A percentile compares a stretch with the other conserved stretches of the same genome.
These are phyloP conservation scores for Trialeurodes vaporariorum DNA, from an alignment of 1,140 invertebrate species.

Conservation along the genomic window DNA sequence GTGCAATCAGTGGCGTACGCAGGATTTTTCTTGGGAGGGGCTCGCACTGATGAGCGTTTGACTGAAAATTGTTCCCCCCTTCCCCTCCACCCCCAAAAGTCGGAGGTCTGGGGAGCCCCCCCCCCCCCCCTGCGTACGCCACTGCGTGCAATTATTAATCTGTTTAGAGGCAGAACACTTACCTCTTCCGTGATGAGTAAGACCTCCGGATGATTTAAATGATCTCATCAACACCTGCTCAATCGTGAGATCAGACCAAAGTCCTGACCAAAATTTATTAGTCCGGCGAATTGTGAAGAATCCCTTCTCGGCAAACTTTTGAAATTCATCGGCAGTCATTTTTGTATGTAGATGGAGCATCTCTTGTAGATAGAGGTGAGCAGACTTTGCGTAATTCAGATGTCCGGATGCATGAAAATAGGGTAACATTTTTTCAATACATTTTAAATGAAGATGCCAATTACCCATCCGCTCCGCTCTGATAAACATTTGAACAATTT, in stretches of 20 bases:
- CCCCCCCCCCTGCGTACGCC: too few relatives aligned
- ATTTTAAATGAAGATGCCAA: slow-evolving; percentile 31
- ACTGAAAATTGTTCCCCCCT: slow-evolving; percentile 31
- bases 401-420: slow-evolving; percentile 34
- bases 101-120: too few relatives aligned
- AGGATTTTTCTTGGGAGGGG: background rate
- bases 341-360: slow-evolving; percentile 3
- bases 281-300: slow-evolving; percentile 33
- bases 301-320: slow-evolving; percentile 18
- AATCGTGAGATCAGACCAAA: slow-evolving; percentile 33
- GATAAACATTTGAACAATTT: slow-evolving; percentile 33
- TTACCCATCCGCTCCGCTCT: slow-evolving; percentile 30
- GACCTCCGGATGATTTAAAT: slow-evolving; percentile 34
- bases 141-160: too few relatives aligned
- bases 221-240: slow-evolving; percentile 33
- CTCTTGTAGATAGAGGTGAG: slow-evolving; percentile 17
- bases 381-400: slow-evolving; percentile 10
- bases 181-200: slow-evolving; percentile 31
- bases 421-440: slow-evolving; percentile 32
- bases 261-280: slow-evolving; percentile 30
- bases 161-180: too few relatives aligned
- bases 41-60: slow-evolving; percentile 28
- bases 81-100: too few relatives aligned
- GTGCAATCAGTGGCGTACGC: too few relatives aligned
- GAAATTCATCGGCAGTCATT: background rate